Evolutionary conservation across 2,888 invertebrate species (phyloP).

Genomic region (Leptopilina drosophilae): DNA sequence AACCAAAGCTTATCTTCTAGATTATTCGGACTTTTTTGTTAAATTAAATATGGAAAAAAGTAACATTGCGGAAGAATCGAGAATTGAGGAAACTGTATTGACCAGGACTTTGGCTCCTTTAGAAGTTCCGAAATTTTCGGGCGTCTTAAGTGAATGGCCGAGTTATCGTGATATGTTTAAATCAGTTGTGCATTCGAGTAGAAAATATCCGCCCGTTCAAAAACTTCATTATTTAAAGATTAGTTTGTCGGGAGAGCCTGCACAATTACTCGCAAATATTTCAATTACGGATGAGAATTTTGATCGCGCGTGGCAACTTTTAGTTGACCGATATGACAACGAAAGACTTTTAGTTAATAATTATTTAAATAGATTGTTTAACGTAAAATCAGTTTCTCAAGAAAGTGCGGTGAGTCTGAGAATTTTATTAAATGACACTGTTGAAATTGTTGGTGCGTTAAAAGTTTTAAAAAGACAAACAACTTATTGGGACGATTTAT

Average conservation of each 20-base stretch:
- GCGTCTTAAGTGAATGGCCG: not conserved
- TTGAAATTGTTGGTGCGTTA: constrained; percentile 31
- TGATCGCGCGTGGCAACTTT: not conserved
- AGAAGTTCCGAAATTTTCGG: not conserved
- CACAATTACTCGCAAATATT: not conserved
- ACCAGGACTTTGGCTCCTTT: not conserved
- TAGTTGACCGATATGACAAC: not conserved
- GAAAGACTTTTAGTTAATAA: not conserved
- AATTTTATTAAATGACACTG: constrained; percentile 1
- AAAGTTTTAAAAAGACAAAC: constrained; percentile 23
- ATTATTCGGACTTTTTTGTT: not conserved
- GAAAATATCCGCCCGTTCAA: not conserved
- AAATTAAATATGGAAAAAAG: not conserved
- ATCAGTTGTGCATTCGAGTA: not conserved
- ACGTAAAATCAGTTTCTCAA: not conserved
- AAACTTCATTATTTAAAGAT: not conserved
- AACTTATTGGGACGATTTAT: constrained; percentile 41
- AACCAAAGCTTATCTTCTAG: not conserved
- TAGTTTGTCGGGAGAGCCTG: constrained; percentile 1
- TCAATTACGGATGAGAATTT: not conserved
- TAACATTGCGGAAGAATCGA: not conserved
- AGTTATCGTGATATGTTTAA: not conserved
- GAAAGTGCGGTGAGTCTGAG: not conserved
- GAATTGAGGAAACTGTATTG: not conserved
- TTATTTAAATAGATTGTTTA: not conserved